phyloP scores from a whole-genome alignment of 2,113 vertebrate genomes.

The Ictidomys tridecemlineatus region DNA sequence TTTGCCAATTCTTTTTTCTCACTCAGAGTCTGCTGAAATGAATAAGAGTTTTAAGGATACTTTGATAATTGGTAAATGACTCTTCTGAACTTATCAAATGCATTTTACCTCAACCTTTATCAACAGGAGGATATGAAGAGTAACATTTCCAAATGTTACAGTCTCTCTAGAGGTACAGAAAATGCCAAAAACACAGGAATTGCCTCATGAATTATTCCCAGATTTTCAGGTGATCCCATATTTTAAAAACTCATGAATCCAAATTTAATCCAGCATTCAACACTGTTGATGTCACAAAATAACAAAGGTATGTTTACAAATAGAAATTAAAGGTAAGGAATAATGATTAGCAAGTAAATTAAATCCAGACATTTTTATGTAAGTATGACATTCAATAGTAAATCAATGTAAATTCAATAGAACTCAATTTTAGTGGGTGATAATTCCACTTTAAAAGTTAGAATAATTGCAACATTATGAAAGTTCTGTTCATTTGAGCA shows the following conservation, averaged over 20 bases:
- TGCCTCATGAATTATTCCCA: neutral
- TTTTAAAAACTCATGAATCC: neutral
- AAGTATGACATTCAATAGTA: slow-evolving; percentile 7
- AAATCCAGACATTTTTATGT: neutral
- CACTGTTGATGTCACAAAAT: neutral
- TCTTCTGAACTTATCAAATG: slow-evolving; percentile 22
- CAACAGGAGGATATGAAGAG: neutral
- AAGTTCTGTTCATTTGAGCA: neutral
- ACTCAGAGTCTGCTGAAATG: neutral
- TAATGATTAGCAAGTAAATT: slow-evolving; percentile 5
- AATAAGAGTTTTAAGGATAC: neutral
- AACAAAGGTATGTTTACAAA: neutral
- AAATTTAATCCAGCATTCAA: neutral
- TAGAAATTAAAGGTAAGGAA: neutral
- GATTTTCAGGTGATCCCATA: slow-evolving; percentile 9
- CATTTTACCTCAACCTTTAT: slow-evolving; percentile 46
- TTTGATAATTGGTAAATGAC: slow-evolving; percentile 28
- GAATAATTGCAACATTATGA: neutral
- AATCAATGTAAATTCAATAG: neutral
- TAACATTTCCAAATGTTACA: neutral
- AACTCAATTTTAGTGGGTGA: neutral
- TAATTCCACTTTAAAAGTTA: slow-evolving; percentile 13
- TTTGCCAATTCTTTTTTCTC: neutral
- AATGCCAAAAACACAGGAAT: neutral
- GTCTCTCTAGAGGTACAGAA: slow-evolving; percentile 7